Base-by-base conservation (phyloP, 2,888 invertebrate genomes). In the Cosmopolites sordidus region DNA sequence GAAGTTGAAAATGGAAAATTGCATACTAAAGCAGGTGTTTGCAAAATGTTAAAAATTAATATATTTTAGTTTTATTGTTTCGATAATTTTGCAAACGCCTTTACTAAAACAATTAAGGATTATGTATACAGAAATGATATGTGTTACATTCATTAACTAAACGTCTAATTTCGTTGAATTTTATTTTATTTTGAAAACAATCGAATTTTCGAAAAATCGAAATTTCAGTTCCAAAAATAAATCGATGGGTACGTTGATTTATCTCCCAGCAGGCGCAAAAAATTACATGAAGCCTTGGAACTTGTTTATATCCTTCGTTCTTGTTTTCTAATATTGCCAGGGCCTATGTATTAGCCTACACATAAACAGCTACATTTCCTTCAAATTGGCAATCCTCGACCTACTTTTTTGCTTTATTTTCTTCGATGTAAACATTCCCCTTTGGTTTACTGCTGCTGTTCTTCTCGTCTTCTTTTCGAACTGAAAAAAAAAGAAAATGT, bases 351-450 rank as follows among this genome's bases (percentile, higher is more conserved):
- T 12, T 11, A 33, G 33, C 22, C 22, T 22, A 22, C 22, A 22
- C 22, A 22, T 8, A 22, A 3, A 22, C 22, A 22, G 22, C 22
- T 22, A 22, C 22, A 8, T 8, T 22, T 22, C 8, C 22, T 22
- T 8, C 22, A 22, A 5, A 22, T 22, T 8, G 12, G 14, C 14
- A 6, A 37, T n/a, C 14, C 14, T 8, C 37, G 6, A n/a, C 15
- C 14, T 54, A 54, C 30, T 67, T 67, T 55, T 69, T 69, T 43
- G 66, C 63, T 56, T 64, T 66, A 44, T 58, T 58, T 60, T 74
- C 75, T 66, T 75, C 73, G 60, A 75, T 76, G 68, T 76, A 76
- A 54, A 76, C 75, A 63, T 76, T 76, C 40, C 75, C 75, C 54
- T 68, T 69, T 50, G 70, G 69, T 52, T 66, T 63, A 67, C n/a